phyloP scores from a whole-genome alignment of 2,888 invertebrate genomes.

The Drosophila nr. fundita region DNA sequence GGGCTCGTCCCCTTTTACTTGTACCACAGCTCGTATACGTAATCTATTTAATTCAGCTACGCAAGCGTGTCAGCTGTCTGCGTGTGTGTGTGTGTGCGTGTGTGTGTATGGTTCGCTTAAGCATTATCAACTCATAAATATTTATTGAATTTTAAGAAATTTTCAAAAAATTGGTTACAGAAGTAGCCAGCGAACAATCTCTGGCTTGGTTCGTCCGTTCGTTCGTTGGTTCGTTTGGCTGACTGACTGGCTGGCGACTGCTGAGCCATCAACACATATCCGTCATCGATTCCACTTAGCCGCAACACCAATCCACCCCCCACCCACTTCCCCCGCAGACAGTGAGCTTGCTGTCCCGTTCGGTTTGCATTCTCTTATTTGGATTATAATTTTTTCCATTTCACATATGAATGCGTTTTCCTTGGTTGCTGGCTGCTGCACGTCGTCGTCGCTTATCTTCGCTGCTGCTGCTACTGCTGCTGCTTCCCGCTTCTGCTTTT shows the following conservation, averaged over 20 bases:
- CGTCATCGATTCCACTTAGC: slow-evolving; percentile 70
- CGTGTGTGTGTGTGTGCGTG: slow-evolving; percentile 23
- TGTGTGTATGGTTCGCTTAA: slow-evolving; percentile 42
- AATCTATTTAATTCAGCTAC: slow-evolving; percentile 78
- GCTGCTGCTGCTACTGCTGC: not conserved
- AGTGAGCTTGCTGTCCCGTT: slow-evolving; percentile 19
- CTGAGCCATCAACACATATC: slow-evolving; percentile 68
- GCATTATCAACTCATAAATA: slow-evolving; percentile 83
- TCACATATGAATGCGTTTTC: slow-evolving; percentile 82
- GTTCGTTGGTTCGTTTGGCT: slow-evolving; percentile 7
- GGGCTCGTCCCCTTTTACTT: not conserved
- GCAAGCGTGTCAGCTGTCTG: slow-evolving; percentile 52
- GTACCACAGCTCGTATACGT: slow-evolving; percentile 54
- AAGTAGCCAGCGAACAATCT: slow-evolving; percentile 47
- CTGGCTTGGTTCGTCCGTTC: slow-evolving; percentile 8
- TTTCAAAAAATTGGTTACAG: slow-evolving; percentile 67
- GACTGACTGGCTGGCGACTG: slow-evolving; percentile 38
- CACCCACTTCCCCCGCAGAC: not conserved
- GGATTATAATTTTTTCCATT: slow-evolving; percentile 83
- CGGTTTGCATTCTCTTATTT: slow-evolving; percentile 76
- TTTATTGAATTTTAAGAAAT: slow-evolving; percentile 84
- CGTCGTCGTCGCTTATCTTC: not conserved
- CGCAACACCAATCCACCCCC: not conserved
- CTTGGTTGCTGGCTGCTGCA: slow-evolving; percentile 42
- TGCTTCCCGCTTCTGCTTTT: not conserved